Evolutionary conservation across 2,888 invertebrate species (phyloP), one percentile per base, ranked within the genome.

Genomic region (Phanerotoma sp.): DNA sequence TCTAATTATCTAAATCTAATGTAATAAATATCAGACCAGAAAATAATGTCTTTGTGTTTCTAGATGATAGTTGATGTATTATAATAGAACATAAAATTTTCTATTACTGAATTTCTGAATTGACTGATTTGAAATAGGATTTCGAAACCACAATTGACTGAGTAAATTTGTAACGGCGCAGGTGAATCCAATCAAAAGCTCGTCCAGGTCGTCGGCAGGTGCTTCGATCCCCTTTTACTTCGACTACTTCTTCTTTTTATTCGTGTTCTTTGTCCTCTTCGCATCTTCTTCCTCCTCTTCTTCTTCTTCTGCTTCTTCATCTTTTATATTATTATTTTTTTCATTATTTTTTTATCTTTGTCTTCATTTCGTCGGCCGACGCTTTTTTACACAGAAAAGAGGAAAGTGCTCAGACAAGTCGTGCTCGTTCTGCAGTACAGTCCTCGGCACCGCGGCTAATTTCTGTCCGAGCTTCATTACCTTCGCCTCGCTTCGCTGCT

Each of bases 181-280:
- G 69, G 67, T 70, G 69, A 56, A 67, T 64, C 64, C 66, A 68
- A 68, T 68, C 64, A 63, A 60, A 65, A 63, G 60, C 56, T 58
- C 58, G 54, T 61, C 44, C 57, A 51, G 44, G 41, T 37, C 47
- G 45, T 35, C 51, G 58, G 66, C 68, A 69, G 69, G 68, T 69
- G 66, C 59, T 61, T 38, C 48, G 13, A 52, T 42, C 6, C 25
- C 56, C 44, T 54, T 54, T 25, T 25, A 25, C 25, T 25, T 3
- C 5, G 25, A 13, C 28, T 49, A 38, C 51, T 30, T 42, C 30
- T 9, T 48, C 55, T 51, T 35, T 20, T 42, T 47, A 54, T 46
- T 47, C 53, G 54, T 51, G 33, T 40, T 46, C 38, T n/a, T n/a
- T n/a, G n/a, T n/a, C n/a, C n/a, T n/a, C n/a, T n/a, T n/a, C n/a